Conservation (phyloP, 1,140 invertebrate species). For the Tetranychus cinnabarinus region DNA sequence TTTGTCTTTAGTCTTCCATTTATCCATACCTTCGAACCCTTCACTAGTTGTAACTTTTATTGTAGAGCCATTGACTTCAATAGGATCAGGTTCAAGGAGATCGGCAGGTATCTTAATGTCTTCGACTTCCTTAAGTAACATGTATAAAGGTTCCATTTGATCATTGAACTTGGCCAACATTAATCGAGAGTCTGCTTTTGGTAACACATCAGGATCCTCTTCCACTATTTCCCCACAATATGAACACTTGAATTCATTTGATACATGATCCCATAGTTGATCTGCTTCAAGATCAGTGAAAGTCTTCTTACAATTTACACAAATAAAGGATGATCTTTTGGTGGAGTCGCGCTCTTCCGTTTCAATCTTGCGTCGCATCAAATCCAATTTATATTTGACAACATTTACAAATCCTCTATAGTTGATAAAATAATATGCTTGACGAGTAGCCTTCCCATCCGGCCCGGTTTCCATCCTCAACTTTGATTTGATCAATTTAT, state of each 20-base stretch:
- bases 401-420: conserved; percentile 94
- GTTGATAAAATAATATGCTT: conserved; percentile 94
- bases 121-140: conserved; percentile 49
- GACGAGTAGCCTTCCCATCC: conserved; percentile 81
- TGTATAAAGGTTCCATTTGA: conserved; percentile 69
- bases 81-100: conserved; percentile 68
- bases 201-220: conserved; percentile 73
- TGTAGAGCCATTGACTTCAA: conserved; percentile 15
- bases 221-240: conserved; percentile 66
- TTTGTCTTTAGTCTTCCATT: conserved; percentile 2
- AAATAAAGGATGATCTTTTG: conserved; percentile 33
- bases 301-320: too few species aligned
- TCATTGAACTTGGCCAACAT: conserved; percentile 75
- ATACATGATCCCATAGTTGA: conserved; percentile 62
- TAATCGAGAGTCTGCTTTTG: conserved; percentile 69
- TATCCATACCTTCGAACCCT: conserved; percentile 1
- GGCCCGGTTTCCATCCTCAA: conserved; percentile 79
- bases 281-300: conserved; percentile 57
- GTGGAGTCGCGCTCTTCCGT: conserved; percentile 79
- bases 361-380: conserved; percentile 83
- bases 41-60: conserved; percentile 1
- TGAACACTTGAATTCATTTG: conserved; percentile 62
- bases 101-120: conserved; percentile 80
- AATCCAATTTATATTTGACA: conserved; percentile 75
- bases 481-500: conserved; percentile 79